Conservation (phyloP, 2,888 invertebrate genomes). For the Volucella inflata region DNA sequence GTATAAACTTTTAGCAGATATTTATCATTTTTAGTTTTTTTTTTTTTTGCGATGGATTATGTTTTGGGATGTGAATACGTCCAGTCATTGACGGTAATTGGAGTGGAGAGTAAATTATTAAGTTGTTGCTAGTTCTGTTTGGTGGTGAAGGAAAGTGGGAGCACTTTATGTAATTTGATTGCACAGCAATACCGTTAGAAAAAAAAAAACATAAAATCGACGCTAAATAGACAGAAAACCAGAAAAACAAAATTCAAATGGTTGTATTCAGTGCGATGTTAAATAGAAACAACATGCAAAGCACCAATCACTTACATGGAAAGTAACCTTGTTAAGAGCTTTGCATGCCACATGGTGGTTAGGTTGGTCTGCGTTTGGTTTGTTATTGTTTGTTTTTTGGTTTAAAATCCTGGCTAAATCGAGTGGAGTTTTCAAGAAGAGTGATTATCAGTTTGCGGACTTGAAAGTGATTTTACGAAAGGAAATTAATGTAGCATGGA, state of each 20-base stretch:
- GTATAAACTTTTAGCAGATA: slow-evolving; percentile 11
- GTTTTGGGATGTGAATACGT: slow-evolving; percentile 6
- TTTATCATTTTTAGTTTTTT: neutral
- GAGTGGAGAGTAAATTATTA: neutral
- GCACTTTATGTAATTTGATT: slow-evolving; percentile 38
- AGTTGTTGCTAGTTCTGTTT: slow-evolving; percentile 4
- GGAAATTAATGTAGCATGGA: slow-evolving; percentile 37
- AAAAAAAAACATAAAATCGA: neutral
- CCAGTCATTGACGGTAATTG: slow-evolving; percentile 48
- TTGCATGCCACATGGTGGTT: slow-evolving; percentile 5
- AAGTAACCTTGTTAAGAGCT: slow-evolving; percentile 36
- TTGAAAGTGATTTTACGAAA: slow-evolving; percentile 28
- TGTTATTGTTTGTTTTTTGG: neutral
- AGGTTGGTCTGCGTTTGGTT: slow-evolving; percentile 18
- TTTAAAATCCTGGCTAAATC: neutral
- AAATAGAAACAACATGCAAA: slow-evolving; percentile 31
- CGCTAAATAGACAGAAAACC: too few relatives aligned
- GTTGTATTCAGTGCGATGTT: neutral
- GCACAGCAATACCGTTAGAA: neutral
- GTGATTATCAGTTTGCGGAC: slow-evolving; percentile 34
- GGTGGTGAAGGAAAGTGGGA: neutral
- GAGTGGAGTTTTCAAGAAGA: slow-evolving; percentile 1
- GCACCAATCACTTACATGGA: slow-evolving; percentile 51
- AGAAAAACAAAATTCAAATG: neutral
- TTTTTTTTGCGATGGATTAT: slow-evolving; percentile 22